A percentile compares a stretch with the other conserved stretches of the same genome.
phyloP scores from a whole-genome alignment of 2,113 vertebrate genomes.

The Catharus bicknelli region DNA sequence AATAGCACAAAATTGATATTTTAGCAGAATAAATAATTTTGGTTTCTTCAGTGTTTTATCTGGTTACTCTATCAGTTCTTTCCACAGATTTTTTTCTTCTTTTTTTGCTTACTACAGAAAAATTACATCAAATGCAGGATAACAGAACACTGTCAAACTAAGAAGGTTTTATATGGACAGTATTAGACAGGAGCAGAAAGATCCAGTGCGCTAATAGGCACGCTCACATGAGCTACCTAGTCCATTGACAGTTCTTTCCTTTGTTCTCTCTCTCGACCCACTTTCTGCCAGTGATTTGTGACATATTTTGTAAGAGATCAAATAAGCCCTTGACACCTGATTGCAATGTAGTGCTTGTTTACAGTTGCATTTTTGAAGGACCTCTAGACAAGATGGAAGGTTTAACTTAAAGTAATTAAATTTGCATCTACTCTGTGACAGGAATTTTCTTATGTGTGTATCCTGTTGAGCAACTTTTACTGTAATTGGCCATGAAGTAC shows the following conservation, averaged over 20 bases:
- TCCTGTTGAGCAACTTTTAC: slow-evolving; percentile 72
- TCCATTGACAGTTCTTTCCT: slow-evolving; percentile 87
- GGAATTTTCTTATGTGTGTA: slow-evolving; percentile 79
- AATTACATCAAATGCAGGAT: slow-evolving; percentile 78
- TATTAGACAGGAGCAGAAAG: slow-evolving; percentile 72
- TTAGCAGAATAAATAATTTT: slow-evolving; percentile 17
- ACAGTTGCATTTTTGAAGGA: slow-evolving; percentile 87
- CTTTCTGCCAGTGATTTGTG: slow-evolving; percentile 91
- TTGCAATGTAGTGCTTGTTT: slow-evolving; percentile 91
- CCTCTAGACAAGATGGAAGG: slow-evolving; percentile 85
- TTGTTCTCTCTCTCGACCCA: slow-evolving; percentile 86
- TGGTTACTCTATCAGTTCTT: slow-evolving; percentile 55
- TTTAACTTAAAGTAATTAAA: slow-evolving; percentile 94
- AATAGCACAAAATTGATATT: not conserved
- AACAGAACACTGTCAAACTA: slow-evolving; percentile 73
- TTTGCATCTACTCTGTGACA: slow-evolving; percentile 92
- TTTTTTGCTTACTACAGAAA: slow-evolving; percentile 67
- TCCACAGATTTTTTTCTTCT: not conserved
- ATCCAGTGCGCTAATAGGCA: slow-evolving; percentile 85
- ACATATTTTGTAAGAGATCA: slow-evolving; percentile 94
- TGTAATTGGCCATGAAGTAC: slow-evolving; percentile 69
- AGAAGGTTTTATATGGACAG: slow-evolving; percentile 73
- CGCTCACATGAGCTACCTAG: slow-evolving; percentile 82
- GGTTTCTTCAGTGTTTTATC: slow-evolving; percentile 3
- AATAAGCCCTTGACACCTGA: slow-evolving; percentile 92